Evolutionary conservation across 2,888 invertebrate genomes (phyloP).

Genomic region (Oxyteleia sp.): DNA sequence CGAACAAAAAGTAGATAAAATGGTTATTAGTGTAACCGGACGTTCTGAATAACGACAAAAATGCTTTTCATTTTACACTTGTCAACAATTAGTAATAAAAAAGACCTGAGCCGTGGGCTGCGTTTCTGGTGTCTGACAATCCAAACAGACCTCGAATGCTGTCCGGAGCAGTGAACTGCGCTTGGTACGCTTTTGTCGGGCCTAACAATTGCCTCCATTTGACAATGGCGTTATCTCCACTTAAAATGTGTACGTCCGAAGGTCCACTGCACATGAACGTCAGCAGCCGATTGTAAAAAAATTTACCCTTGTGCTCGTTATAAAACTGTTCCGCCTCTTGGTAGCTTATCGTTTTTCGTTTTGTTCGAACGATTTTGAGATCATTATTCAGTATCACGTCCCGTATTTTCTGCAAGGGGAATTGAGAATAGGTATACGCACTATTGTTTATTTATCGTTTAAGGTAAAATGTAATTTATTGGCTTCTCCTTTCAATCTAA

Average conservation of each 20-base stretch:
- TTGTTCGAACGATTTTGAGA: conserved; percentile 92
- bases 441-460: too few relatives aligned
- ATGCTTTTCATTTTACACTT: too few relatives aligned
- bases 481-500: too few relatives aligned
- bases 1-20: too few relatives aligned
- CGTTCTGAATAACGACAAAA: too few relatives aligned
- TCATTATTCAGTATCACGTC: conserved; percentile 90
- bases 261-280: conserved; percentile 96
- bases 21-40: too few relatives aligned
- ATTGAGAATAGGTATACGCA: too few relatives aligned
- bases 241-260: conserved; percentile 93
- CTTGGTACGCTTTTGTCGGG: conserved; percentile 95
- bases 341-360: conserved; percentile 89
- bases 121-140: conserved; percentile 97
- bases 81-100: background rate
- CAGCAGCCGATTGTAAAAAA: conserved; percentile 94
- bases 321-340: conserved; percentile 93
- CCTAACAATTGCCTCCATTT: conserved; percentile 96
- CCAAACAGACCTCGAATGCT: conserved; percentile 95
- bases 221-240: conserved; percentile 92
- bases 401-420: conserved; percentile 89
- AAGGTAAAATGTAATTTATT: too few relatives aligned
- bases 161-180: conserved; percentile 93
- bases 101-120: conserved; percentile 96
- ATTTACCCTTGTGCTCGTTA: conserved; percentile 93